Evolutionary conservation across 2,797 vertebrate species (phyloP), one percentile per base, ranked within the genome.

Genomic region (Arrhamphus sclerolepis): DNA sequence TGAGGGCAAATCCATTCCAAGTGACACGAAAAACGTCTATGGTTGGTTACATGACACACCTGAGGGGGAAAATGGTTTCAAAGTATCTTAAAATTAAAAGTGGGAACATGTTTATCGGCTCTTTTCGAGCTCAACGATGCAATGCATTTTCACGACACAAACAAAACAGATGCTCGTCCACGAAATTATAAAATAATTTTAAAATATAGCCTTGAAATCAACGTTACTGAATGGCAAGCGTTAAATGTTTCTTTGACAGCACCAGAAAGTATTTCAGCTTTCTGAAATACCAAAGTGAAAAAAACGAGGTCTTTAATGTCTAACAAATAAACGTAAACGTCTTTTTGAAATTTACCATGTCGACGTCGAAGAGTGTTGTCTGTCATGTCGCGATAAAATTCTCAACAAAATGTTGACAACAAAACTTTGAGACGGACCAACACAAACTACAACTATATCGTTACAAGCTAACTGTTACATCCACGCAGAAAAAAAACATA

Each of bases 1-100:
- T 1, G 70, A 54, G 26, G 55, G 17, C 14, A 48, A 62, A 44
- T 76, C 74, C 85, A 89, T 85, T 50, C 17, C 56, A 44, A 3
- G 0, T 6, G 6, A 56, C 48, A 19, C 26, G n/a, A 26, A 20
- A 2, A 14, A 19, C 22, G 9, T 5, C 43, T 62, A 58, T 17
- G 60, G 14, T 38, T 39, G 58, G 21, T 24, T 18, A 46, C 18
- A 19, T 5, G 17, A 34, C 20, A 47, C 38, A 78, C 58, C 80
- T 87, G 38, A 31, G 16, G n/a, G 60, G 6, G 63, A 13, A 66
- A 5, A 0, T 20, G 14, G 22, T 44, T 11, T 43, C 7, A 6
- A 41, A 19, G n/a, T 14, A 52, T n/a, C 7, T 20, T 2, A 38
- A 20, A 21, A 17, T 28, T 2, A 31, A 31, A 31, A 7, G 29